Conservation (phyloP, 2,113 vertebrate genomes). For the Microtus ochrogaster region DNA sequence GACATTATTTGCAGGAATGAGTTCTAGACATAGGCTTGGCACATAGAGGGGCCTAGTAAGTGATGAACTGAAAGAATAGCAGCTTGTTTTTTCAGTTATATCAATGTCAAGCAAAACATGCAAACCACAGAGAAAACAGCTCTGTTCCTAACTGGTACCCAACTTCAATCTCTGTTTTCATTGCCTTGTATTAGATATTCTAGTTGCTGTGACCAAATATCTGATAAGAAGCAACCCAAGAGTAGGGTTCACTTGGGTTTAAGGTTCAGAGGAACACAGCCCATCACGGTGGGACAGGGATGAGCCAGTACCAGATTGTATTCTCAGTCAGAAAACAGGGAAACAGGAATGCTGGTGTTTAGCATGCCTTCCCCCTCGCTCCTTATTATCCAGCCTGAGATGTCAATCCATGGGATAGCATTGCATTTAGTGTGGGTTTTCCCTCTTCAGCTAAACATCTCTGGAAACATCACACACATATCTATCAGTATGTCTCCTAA, state of each 20-base stretch:
- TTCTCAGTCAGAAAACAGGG: neutral
- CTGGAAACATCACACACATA: neutral
- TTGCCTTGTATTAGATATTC: neutral
- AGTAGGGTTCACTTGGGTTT: neutral
- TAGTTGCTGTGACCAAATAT: neutral
- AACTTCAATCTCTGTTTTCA: neutral
- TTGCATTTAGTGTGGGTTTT: neutral
- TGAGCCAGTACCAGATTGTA: neutral
- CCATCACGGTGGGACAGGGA: neutral
- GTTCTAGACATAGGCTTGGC: neutral
- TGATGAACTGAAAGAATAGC: neutral
- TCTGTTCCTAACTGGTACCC: neutral
- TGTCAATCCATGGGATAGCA: neutral
- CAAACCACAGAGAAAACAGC: neutral
- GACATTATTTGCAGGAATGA: neutral
- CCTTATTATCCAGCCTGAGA: neutral
- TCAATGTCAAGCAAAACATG: neutral
- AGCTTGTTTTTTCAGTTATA: neutral
- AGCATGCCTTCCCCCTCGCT: neutral
- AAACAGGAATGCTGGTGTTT: too few species aligned
- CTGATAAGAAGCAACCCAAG: neutral
- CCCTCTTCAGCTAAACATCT: neutral
- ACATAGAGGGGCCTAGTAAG: neutral
- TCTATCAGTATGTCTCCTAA: neutral
- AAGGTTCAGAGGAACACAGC: neutral